Evolutionary conservation across 2,113 vertebrate genomes (phyloP).

Genomic region (Speoplatyrhinus poulsoni): DNA sequence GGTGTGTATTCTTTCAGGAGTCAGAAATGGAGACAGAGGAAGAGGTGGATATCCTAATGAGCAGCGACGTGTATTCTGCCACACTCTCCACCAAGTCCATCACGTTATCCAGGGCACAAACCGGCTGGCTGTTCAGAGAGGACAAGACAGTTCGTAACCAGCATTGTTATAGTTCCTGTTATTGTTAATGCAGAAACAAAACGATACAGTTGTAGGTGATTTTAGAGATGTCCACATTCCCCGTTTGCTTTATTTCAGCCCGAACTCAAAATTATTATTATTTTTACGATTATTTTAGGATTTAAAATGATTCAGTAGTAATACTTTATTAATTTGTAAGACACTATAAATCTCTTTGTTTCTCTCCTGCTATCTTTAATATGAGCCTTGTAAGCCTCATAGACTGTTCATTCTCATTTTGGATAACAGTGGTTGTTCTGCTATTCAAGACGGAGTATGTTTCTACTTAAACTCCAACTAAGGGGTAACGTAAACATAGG

Average conservation of each 20-base stretch:
- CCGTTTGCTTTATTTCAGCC: not conserved
- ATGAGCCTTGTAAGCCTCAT: no score
- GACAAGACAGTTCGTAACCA: conserved; percentile 90
- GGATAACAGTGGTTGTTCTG: no score
- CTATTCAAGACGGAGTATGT: not conserved
- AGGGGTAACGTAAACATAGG: not conserved
- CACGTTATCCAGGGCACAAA: conserved; percentile 94
- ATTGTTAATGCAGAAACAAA: not conserved
- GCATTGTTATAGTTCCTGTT: not conserved
- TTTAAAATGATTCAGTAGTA: not conserved
- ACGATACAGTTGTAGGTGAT: no score
- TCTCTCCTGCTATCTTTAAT: not conserved
- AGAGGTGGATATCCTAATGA: conserved; percentile 99
- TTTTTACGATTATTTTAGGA: not conserved
- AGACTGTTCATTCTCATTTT: no score
- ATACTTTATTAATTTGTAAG: no score
- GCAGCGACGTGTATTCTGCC: conserved; percentile 97
- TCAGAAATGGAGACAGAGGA: conserved; percentile 99
- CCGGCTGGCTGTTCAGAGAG: conserved; percentile 96
- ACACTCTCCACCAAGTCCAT: conserved; percentile 98
- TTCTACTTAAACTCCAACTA: conserved; percentile 2
- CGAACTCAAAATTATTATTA: not conserved
- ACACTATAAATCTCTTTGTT: not conserved
- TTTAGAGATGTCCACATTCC: not conserved
- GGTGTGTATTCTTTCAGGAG: conserved; percentile 76